A percentile compares a stretch with the other conserved stretches of the same genome.
Conservation (phyloP, 2,888 invertebrate species). For the Athrips mouffetella region DNA sequence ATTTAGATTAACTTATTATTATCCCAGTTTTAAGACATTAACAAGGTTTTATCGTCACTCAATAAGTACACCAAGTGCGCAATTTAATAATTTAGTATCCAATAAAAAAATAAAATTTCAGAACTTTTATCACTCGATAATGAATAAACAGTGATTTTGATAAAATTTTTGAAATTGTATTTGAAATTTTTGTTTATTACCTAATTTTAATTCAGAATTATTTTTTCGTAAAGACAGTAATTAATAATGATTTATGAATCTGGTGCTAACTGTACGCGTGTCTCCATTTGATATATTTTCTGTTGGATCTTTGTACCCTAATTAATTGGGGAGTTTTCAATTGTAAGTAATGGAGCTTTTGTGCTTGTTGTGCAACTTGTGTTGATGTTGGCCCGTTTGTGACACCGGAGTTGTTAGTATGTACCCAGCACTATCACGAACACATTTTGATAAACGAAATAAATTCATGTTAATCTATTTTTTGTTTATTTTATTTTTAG, state of each 20-base stretch:
- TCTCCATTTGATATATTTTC: background rate
- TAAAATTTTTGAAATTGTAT: background rate
- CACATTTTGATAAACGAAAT: constrained; percentile 70
- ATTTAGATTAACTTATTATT: constrained; percentile 49
- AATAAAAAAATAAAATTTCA: too few species aligned
- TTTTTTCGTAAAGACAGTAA: background rate
- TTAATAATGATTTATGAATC: background rate
- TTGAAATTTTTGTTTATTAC: background rate
- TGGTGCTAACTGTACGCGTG: constrained; percentile 4
- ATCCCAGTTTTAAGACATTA: constrained; percentile 50
- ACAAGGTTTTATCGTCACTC: constrained; percentile 30
- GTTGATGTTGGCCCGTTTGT: constrained; percentile 56
- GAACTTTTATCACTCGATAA: too few species aligned
- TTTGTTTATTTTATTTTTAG: background rate
- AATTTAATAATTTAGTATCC: background rate
- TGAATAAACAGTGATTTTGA: too few species aligned
- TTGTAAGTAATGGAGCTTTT: constrained; percentile 24
- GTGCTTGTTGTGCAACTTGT: constrained; percentile 49
- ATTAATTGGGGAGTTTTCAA: background rate
- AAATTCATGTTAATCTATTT: constrained; percentile 72
- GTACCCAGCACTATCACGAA: constrained; percentile 67
- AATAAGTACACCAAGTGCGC: constrained; percentile 11
- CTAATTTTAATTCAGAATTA: background rate
- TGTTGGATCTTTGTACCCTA: background rate
- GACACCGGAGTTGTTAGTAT: constrained; percentile 65